phyloP scores from a whole-genome alignment of 2,888 invertebrate species.

The Chymomyza fuscimana region DNA sequence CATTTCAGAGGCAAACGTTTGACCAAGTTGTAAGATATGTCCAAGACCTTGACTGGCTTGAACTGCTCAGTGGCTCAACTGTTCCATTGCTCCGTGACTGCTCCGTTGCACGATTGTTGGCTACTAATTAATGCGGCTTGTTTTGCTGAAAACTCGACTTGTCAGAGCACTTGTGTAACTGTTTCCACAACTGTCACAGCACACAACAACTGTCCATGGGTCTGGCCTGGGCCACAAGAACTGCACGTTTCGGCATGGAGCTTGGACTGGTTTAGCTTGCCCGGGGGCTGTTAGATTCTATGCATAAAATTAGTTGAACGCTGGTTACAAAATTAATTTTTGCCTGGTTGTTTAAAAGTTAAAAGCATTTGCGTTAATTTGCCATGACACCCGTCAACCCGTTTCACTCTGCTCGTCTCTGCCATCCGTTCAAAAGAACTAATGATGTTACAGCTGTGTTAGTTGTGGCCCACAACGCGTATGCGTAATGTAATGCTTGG shows the following conservation, averaged over 20 bases:
- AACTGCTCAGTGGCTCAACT: background rate
- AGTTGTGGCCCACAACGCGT: slow-evolving; percentile 37
- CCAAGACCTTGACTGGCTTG: slow-evolving; percentile 35
- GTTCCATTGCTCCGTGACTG: background rate
- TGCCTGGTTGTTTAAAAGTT: slow-evolving; percentile 28
- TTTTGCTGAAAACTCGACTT: slow-evolving; percentile 39
- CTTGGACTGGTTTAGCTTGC: slow-evolving; percentile 18
- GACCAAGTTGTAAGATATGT: background rate
- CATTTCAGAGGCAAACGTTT: background rate
- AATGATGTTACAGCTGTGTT: slow-evolving; percentile 18
- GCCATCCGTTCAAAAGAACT: background rate
- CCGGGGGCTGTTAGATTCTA: slow-evolving; percentile 29
- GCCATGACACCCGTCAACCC: slow-evolving; percentile 16
- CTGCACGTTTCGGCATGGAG: background rate
- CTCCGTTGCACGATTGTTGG: slow-evolving; percentile 35
- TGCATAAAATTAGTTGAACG: background rate
- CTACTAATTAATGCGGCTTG: slow-evolving; percentile 73
- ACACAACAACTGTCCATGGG: background rate
- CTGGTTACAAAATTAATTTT: slow-evolving; percentile 49
- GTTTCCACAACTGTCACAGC: background rate
- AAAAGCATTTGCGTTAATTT: slow-evolving; percentile 34
- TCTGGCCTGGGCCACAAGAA: background rate
- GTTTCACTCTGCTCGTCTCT: slow-evolving; percentile 3
- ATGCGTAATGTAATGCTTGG: slow-evolving; percentile 41
- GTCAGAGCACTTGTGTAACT: background rate